A percentile compares a stretch with the other conserved stretches of the same genome.
Evolutionary conservation across 2,113 vertebrate species (phyloP).

Genomic region (Sciurus niger): DNA sequence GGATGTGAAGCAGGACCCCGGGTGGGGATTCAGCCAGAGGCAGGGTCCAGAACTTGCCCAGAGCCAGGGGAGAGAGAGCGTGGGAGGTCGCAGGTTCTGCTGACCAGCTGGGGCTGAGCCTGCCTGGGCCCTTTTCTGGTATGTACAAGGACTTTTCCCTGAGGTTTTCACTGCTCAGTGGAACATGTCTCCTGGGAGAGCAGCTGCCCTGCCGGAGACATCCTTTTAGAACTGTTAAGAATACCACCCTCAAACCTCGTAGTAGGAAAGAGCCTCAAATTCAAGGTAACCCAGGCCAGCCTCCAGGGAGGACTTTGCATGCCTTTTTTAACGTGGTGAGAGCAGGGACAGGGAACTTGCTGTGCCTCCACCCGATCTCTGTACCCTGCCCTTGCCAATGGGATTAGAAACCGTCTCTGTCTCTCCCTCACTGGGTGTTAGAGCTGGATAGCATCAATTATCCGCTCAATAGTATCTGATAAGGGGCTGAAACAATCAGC

Average conservation of each 20-base stretch:
- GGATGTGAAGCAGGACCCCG: rapidly evolving
- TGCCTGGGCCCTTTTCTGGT: background rate
- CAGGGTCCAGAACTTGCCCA: rapidly evolving
- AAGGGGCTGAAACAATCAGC: background rate
- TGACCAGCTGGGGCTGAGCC: background rate
- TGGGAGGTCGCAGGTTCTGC: background rate
- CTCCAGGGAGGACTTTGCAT: background rate
- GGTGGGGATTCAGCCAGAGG: background rate
- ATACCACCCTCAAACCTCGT: background rate
- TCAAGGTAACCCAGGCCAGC: background rate
- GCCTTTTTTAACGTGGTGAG: background rate
- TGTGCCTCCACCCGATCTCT: no score
- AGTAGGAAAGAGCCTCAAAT: background rate
- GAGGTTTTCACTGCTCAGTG: background rate
- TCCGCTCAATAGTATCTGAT: no score
- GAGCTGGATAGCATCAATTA: no score
- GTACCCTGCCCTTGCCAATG: background rate
- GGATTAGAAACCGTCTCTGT: background rate
- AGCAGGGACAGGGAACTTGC: background rate
- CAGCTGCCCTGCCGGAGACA: background rate
- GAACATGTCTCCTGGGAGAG: background rate
- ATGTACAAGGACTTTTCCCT: background rate
- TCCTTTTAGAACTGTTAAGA: background rate
- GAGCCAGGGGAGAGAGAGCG: rapidly evolving
- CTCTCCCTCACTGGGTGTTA: rapidly evolving